phyloP scores from a whole-genome alignment of 1,140 invertebrate genomes.

The Glossosoma conforme region DNA sequence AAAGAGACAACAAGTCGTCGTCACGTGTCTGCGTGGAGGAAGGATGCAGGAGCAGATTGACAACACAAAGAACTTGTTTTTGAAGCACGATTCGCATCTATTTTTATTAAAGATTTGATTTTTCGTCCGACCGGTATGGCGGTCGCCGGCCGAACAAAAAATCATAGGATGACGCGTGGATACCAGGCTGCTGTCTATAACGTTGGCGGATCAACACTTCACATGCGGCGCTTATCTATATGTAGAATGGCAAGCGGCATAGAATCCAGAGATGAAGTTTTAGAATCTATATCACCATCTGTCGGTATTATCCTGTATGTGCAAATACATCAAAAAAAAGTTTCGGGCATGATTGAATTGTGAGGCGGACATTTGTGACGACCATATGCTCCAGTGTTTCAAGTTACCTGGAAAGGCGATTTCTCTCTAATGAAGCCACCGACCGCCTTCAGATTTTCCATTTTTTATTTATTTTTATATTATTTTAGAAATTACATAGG shows the following conservation, averaged over 20 bases:
- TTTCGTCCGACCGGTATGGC: too few species aligned
- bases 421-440: slow-evolving; percentile 42
- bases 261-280: not conserved
- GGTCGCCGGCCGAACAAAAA: too few species aligned
- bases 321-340: not conserved
- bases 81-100: too few species aligned
- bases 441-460: slow-evolving; percentile 45
- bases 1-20: too few species aligned
- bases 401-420: slow-evolving; percentile 42
- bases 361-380: not conserved
- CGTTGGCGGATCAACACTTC: too few species aligned
- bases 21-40: too few species aligned
- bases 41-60: too few species aligned
- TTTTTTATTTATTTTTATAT: slow-evolving; percentile 23
- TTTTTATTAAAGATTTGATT: too few species aligned
- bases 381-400: not conserved
- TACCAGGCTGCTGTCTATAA: too few species aligned
- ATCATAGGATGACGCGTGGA: too few species aligned
- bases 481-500: too few species aligned
- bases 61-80: too few species aligned
- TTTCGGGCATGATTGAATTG: not conserved
- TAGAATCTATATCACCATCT: not conserved
- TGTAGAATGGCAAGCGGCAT: not conserved
- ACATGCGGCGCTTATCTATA: not conserved
- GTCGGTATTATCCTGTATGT: not conserved